Evolutionary conservation across 2,113 vertebrate genomes (phyloP).

Genomic region (Halcyon malimbica): DNA sequence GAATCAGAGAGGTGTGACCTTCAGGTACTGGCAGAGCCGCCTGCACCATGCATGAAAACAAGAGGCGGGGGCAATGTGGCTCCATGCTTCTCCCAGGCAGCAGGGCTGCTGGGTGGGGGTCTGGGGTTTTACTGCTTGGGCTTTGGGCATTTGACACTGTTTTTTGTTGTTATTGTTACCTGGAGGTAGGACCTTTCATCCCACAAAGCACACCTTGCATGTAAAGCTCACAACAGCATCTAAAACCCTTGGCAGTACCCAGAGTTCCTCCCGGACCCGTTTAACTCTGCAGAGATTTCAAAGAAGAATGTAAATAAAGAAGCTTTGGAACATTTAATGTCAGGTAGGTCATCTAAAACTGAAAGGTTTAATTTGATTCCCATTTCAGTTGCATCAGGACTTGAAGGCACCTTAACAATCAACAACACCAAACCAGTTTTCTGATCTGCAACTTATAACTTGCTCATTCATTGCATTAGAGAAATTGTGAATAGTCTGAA

Average conservation of each 20-base stretch:
- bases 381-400: not conserved
- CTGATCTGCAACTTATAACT: not conserved
- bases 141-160: rapidly evolving
- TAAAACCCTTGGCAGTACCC: not conserved
- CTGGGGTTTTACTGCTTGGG: rapidly evolving
- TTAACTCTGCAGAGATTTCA: not conserved
- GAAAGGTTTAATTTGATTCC: not conserved
- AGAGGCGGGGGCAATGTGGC: too few relatives aligned
- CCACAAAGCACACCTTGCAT: not conserved
- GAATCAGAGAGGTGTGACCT: not conserved
- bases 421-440: not conserved
- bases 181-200: too few relatives aligned
- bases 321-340: not conserved
- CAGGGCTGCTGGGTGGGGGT: rapidly evolving
- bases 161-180: not conserved
- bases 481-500: not conserved
- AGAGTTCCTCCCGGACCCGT: not conserved
- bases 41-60: not conserved
- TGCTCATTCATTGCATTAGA: not conserved
- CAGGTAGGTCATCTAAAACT: not conserved
- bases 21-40: not conserved
- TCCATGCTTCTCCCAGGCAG: not conserved
- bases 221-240: rapidly evolving
- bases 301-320: not conserved
- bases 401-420: not conserved